Percentiles rank a stretch among this genome's conserved stretches.
These are phyloP conservation scores for Drosophila histrio DNA, from an alignment of 2,888 invertebrate genomes.

Conservation along the genomic window DNA sequence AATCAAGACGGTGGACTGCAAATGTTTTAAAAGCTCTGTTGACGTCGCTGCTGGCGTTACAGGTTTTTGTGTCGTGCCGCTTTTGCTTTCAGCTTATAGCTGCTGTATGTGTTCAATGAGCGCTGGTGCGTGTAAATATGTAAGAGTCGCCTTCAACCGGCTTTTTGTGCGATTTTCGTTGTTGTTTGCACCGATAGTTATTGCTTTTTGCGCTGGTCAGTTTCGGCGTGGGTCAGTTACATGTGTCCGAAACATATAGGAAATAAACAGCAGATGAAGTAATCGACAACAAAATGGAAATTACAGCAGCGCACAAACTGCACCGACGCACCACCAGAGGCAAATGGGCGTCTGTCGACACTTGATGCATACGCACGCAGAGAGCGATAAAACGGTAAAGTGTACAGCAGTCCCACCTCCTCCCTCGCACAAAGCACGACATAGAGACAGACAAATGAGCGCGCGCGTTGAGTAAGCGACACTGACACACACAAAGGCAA, in stretches of 20 bases:
- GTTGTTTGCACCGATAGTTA: conserved; percentile 22
- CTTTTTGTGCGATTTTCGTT: conserved; percentile 66
- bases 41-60: conserved; percentile 56
- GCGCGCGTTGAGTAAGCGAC: conserved; percentile 47
- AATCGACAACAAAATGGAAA: conserved; percentile 48
- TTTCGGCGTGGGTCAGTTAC: conserved; percentile 59
- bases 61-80: conserved; percentile 72
- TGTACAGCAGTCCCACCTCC: conserved; percentile 1
- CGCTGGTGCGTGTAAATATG: conserved; percentile 80
- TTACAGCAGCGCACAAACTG: conserved; percentile 35
- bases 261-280: conserved; percentile 74
- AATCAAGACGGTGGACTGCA: conserved; percentile 71
- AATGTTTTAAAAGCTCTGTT: conserved; percentile 64
- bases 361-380: conserved; percentile 43
- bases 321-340: conserved; percentile 28
- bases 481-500: conserved; percentile 45
- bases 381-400: conserved; percentile 27
- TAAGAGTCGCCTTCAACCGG: conserved; percentile 81
- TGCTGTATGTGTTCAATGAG: conserved; percentile 74
- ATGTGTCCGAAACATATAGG: conserved; percentile 59
- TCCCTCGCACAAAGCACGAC: neutral
- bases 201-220: conserved; percentile 71
- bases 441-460: conserved; percentile 33
- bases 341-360: conserved; percentile 38
- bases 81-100: conserved; percentile 56